Evolutionary conservation across 1,140 invertebrate genomes (phyloP).

Genomic region (Drosophila setifemur): DNA sequence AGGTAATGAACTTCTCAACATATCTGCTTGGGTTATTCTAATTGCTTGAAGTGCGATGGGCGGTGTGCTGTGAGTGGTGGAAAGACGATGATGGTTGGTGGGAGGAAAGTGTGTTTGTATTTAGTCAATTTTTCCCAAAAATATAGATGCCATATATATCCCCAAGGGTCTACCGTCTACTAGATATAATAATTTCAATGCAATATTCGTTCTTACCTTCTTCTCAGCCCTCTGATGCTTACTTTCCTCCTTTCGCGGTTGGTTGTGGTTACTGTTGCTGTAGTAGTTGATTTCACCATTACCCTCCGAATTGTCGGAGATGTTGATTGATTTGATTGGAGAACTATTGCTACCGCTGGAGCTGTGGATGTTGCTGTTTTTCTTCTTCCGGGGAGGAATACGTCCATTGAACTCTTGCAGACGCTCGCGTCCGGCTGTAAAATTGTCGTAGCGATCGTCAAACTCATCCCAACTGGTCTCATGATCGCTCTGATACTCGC

Average conservation of each 20-base stretch:
- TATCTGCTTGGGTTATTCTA: conserved; percentile 5
- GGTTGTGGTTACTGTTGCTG: conserved; percentile 20
- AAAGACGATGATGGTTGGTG: too few species aligned
- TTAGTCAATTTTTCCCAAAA: too few species aligned
- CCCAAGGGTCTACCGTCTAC: too few species aligned
- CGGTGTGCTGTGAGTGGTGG: too few species aligned
- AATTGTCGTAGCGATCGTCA: conserved; percentile 79
- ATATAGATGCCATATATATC: too few species aligned
- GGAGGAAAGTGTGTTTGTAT: too few species aligned
- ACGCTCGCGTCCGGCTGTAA: conserved; percentile 77
- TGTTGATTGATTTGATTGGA: conserved; percentile 21
- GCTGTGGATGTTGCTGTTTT: conserved; percentile 51
- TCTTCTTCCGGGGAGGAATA: conserved; percentile 81
- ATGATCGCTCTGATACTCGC: conserved; percentile 79
- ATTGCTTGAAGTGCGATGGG: neutral
- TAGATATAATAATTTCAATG: too few species aligned
- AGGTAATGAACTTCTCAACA: conserved; percentile 64
- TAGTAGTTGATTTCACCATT: too few species aligned
- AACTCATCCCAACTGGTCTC: conserved; percentile 82
- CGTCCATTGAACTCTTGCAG: conserved; percentile 81
- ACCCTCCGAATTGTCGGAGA: conserved; percentile 19
- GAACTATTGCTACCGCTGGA: conserved; percentile 7
- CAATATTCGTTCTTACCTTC: conserved; percentile 44
- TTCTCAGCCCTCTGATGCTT: conserved; percentile 32
- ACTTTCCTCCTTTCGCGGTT: conserved; percentile 25